Evolutionary conservation across 2,888 invertebrate genomes (phyloP), one percentile per base, ranked within the genome.

Genomic region (Plagodis pulveraria): DNA sequence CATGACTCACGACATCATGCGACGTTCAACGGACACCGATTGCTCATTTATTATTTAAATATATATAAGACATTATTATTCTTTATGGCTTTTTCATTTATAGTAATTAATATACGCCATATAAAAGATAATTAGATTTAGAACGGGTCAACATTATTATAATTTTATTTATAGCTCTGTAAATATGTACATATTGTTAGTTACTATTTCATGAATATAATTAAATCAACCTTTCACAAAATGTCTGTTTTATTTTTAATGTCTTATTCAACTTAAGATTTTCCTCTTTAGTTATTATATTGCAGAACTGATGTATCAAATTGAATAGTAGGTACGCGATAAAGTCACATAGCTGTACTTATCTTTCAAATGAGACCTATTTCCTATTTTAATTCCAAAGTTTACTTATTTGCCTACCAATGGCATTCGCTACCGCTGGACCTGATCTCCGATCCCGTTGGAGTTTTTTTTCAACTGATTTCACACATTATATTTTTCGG

Each of bases 141-240:
- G 38, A 71, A 76, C 72, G 80, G 85, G 84, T 81, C 84, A 77
- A 70, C 65, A 67, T 74, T 64, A 78, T 73, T 64, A 78, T 73
- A 73, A 62, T 69, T 72, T 66, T 63, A 56, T 6, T 56, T 49
- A 47, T 78, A 77, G 66, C 75, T 77, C 66, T 82, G 72, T 79
- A 79, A 81, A 76, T 75, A 63, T 83, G 81, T 86, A 81, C 69
- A 79, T 76, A 78, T 66, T 76, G 57, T 78, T 71, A 74, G 73
- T 73, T 77, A 76, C 77, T 70, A 73, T 70, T 78, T 83, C 74
- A 76, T 76, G 70, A 84, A 79, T 83, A 78, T 81, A 77, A 87
- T 81, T 87, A 85, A 63, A 68, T 58, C 43, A 55, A 55, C 62
- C 56, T 68, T 66, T 68, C 56, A 45, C 11, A 47, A 41, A 66